Base-by-base conservation (phyloP, 1,140 invertebrate species). In the Coptotermes formosanus region DNA sequence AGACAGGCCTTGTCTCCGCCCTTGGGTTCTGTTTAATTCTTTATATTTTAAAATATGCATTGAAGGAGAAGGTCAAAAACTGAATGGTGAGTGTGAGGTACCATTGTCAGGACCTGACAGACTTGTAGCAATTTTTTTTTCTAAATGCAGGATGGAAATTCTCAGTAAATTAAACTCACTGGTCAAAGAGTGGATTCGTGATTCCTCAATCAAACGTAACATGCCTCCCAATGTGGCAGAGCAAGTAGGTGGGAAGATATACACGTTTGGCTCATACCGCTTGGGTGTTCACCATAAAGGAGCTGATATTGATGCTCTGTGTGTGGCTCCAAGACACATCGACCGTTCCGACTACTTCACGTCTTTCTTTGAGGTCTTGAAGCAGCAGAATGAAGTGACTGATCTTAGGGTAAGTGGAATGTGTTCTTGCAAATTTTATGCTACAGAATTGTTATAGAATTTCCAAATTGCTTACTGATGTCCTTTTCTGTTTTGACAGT, bases 221-320 rank as follows among this genome's bases (percentile, higher is more conserved):
- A 97, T 99, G 95, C 97, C 97, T 12, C 93, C 94, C 87, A 95
- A 94, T 89, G 94, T 97, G 0, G 96, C 97, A 14, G 96, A 97
- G 87, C 94, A 95, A 89, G 95, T 99, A 87, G 98, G 98, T 83
- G 99, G 99, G 9, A 99, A 99, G 92, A 98, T 99, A 87, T 99
- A 98, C 89, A 99, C 99, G 45, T 99, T 99, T 93, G 99, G 99
- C 9, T 87, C 86, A 38, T 88, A 95, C 89, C 90, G 95, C 85
- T 90, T 96, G n/a, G 93, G 97, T 90, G 96, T 99, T n/a, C 98
- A 99, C 91, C 98, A 97, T 89, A 95, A 96, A 93, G 98, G 98
- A 82, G 99, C 98, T 89, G 99, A 99, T 95, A 99, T 99, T 90
- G 99, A 99, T 93, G 98, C 99, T 0, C 91, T 99, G 0, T 99